phyloP scores from a whole-genome alignment of 2,888 invertebrate genomes.

The Psylliodes chrysocephalus region DNA sequence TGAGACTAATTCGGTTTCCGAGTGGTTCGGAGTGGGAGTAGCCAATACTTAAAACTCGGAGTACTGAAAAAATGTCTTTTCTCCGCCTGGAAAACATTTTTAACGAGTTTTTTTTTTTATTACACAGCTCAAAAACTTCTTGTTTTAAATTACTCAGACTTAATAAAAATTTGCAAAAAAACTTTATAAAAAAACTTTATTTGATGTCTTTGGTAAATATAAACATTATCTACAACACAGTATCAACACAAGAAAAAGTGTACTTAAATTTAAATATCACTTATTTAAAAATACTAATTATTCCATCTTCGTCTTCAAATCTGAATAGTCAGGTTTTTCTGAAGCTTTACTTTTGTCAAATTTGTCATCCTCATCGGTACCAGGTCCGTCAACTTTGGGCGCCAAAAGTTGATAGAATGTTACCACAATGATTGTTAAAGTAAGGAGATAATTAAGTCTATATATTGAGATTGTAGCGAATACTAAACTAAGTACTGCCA shows the following conservation, averaged over 20 bases:
- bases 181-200: not conserved
- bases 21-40: no score
- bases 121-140: no score
- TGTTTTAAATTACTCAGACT: no score
- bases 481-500: constrained; percentile 68
- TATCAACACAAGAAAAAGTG: no score
- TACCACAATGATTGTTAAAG: constrained; percentile 67
- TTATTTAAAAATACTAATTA: constrained; percentile 29
- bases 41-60: no score
- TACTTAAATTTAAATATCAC: not conserved
- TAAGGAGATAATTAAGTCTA: constrained; percentile 70
- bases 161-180: no score
- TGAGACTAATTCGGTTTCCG: no score
- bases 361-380: constrained; percentile 38
- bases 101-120: no score
- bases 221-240: not conserved
- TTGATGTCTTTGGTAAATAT: not conserved
- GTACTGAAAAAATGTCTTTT: no score
- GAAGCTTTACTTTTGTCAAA: constrained; percentile 41
- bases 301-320: constrained; percentile 48
- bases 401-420: constrained; percentile 69
- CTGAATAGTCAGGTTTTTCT: constrained; percentile 44
- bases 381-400: constrained; percentile 65
- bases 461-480: constrained; percentile 72
- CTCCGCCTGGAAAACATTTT: no score